Percentiles rank a stretch among this genome's conserved stretches.
Evolutionary conservation across 1,140 invertebrate species (phyloP).

Genomic region (Caenorhabditis inopinata): DNA sequence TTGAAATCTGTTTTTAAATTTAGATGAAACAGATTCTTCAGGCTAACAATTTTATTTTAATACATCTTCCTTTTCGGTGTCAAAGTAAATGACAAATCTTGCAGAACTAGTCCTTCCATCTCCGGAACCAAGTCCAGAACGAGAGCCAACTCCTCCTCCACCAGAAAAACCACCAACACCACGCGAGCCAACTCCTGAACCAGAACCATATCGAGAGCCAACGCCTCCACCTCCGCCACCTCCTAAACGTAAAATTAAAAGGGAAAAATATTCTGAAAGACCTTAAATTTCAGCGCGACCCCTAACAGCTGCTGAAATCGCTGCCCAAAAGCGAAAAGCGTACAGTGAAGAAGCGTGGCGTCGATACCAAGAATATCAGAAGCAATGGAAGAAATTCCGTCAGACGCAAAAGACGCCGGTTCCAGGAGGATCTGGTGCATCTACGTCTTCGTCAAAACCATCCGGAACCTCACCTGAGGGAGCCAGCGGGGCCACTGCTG

Average conservation of each 20-base stretch:
- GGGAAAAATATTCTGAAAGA: background rate
- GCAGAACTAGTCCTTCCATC: constrained; percentile 14
- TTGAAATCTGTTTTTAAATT: too few species aligned
- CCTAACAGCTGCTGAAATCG: constrained; percentile 52
- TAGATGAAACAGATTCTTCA: too few species aligned
- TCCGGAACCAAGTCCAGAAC: constrained; percentile 28
- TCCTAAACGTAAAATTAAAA: constrained; percentile 7
- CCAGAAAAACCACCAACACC: constrained; percentile 46
- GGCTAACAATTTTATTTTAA: too few species aligned
- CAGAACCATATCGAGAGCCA: constrained; percentile 56
- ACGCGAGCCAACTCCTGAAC: constrained; percentile 41
- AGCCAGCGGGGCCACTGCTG: background rate
- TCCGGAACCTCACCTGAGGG: background rate
- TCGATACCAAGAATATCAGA: constrained; percentile 64
- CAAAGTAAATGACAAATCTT: background rate
- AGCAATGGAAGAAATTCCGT: constrained; percentile 56
- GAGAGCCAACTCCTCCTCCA: constrained; percentile 47
- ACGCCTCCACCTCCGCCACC: constrained; percentile 57
- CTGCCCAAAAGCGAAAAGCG: constrained; percentile 52
- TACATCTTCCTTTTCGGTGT: too few species aligned
- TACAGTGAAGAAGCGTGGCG: constrained; percentile 65
- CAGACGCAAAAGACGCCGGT: constrained; percentile 45
- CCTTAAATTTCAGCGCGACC: constrained; percentile 40
- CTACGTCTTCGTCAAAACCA: background rate
- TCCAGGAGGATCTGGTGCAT: background rate